These are phyloP conservation scores for Raja brachyura DNA, from an alignment of 2,113 vertebrate species.

Conservation along the genomic window DNA sequence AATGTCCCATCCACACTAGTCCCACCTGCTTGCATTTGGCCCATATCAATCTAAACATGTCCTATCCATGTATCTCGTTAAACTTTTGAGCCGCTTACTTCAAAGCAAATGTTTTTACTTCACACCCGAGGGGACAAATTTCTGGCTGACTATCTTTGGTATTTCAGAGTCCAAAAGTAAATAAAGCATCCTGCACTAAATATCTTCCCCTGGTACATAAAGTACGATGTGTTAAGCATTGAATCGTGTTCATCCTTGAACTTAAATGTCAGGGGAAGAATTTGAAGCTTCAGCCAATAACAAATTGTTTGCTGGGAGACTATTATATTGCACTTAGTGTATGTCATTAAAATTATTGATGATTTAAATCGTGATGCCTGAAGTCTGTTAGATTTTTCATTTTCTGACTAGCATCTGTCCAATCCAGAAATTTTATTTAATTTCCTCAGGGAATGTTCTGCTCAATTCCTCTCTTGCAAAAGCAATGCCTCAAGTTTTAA, in stretches of 20 bases:
- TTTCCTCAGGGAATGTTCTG: background rate
- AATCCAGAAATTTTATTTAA: background rate
- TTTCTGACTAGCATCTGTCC: background rate
- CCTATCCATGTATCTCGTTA: too few relatives aligned
- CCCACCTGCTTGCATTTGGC: too few relatives aligned
- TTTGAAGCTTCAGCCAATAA: background rate
- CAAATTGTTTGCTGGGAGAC: background rate
- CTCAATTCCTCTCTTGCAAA: background rate
- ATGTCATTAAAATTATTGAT: background rate
- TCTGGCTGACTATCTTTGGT: background rate
- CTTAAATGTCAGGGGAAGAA: too few relatives aligned
- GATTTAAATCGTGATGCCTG: background rate
- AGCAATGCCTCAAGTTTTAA: background rate
- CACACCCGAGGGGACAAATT: too few relatives aligned
- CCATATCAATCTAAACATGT: too few relatives aligned
- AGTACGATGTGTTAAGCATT: background rate
- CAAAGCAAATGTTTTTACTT: too few relatives aligned
- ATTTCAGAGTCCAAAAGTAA: background rate
- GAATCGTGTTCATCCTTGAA: background rate
- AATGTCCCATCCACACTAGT: too few relatives aligned
- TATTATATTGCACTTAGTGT: background rate
- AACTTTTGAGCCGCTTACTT: too few relatives aligned
- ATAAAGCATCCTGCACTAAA: background rate
- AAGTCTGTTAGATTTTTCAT: background rate
- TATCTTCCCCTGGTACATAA: background rate